Evolutionary conservation across 2,888 invertebrate genomes (phyloP).

Genomic region (Chironomus tentans): DNA sequence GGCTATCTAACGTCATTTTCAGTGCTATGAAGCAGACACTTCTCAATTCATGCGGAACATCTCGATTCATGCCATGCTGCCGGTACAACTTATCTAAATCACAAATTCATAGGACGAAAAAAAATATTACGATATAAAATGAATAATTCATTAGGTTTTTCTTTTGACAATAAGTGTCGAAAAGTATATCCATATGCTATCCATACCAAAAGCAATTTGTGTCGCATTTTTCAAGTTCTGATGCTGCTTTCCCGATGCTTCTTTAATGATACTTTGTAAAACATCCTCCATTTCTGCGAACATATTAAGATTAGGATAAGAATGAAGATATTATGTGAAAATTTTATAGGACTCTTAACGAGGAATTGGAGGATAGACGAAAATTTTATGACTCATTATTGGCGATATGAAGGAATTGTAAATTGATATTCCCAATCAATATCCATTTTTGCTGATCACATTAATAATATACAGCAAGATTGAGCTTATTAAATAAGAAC

Average conservation of each 20-base stretch:
- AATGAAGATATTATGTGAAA: background rate
- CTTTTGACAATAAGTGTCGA: no score
- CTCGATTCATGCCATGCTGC: slow-evolving; percentile 67
- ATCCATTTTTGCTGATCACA: no score
- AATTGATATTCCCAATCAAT: no score
- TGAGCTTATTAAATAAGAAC: background rate
- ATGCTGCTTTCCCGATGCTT: slow-evolving; percentile 67
- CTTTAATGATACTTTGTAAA: slow-evolving; percentile 72
- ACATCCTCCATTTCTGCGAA: slow-evolving; percentile 67
- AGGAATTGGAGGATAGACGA: background rate
- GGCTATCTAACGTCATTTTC: slow-evolving; percentile 80
- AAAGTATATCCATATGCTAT: background rate
- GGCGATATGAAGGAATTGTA: no score
- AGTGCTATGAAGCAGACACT: slow-evolving; percentile 76
- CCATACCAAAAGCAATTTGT: slow-evolving; percentile 76
- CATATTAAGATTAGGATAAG: slow-evolving; percentile 17
- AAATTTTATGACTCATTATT: background rate
- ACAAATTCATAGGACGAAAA: background rate
- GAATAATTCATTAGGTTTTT: background rate
- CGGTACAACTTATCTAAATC: slow-evolving; percentile 64
- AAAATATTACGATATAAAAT: slow-evolving; percentile 1
- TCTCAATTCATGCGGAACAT: slow-evolving; percentile 73
- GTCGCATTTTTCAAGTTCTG: slow-evolving; percentile 67
- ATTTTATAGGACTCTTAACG: background rate
- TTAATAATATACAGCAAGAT: no score